These are phyloP conservation scores for Oxyruncus cristatus DNA, from an alignment of 2,113 vertebrate genomes.

Conservation along the genomic window DNA sequence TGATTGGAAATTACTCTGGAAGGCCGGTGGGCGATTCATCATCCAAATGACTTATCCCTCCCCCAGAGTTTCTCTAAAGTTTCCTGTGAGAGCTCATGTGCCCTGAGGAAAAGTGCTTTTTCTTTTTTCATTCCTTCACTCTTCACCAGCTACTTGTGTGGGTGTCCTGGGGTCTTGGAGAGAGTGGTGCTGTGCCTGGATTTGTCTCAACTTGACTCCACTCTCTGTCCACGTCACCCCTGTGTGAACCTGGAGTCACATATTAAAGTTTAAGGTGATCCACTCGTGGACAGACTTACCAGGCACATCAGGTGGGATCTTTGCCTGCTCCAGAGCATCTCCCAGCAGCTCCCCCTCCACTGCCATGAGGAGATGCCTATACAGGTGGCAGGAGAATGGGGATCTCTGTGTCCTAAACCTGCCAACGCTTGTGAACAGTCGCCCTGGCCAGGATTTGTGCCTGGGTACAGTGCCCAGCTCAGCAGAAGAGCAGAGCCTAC, in stretches of 20 bases:
- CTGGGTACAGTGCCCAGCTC: background rate
- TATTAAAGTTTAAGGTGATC: background rate
- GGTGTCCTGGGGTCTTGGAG: background rate
- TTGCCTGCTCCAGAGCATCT: background rate
- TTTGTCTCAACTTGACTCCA: background rate
- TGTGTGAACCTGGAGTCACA: background rate
- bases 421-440: background rate
- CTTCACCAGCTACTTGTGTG: constrained; percentile 4
- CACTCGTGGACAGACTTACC: background rate
- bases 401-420: background rate
- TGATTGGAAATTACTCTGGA: constrained; percentile 2
- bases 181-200: constrained; percentile 6
- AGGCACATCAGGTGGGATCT: background rate
- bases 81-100: constrained; percentile 40
- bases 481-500: background rate
- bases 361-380: accelerated
- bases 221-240: background rate
- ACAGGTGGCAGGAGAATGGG: background rate
- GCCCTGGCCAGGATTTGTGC: background rate
- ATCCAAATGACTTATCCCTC: constrained; percentile 38
- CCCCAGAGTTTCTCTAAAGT: constrained; percentile 37
- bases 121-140: constrained; percentile 30
- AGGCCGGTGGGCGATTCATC: constrained; percentile 6
- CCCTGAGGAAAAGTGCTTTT: constrained; percentile 43
- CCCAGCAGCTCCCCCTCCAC: background rate